Evolutionary conservation across 2,888 invertebrate species (phyloP).

Genomic region (Amblyjoppa fuscipennis): DNA sequence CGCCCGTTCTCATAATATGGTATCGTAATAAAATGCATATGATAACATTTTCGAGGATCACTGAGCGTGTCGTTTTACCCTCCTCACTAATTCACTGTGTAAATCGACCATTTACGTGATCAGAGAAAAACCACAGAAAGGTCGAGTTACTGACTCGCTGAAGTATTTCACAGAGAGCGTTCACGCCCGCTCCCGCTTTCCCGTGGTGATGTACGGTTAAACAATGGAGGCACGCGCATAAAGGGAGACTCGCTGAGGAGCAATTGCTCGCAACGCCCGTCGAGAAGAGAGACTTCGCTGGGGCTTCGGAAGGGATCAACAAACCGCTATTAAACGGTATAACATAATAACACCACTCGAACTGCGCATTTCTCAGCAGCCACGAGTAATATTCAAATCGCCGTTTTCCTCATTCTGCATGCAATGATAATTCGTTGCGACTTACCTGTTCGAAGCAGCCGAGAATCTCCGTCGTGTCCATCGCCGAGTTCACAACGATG

Average conservation of each 20-base stretch:
- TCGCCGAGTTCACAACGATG: slow-evolving; percentile 94
- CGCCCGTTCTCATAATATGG: too few species aligned
- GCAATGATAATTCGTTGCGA: slow-evolving; percentile 56
- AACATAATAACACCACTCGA: neutral
- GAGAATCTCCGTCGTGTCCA: slow-evolving; percentile 97
- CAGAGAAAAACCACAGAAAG: neutral
- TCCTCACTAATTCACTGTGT: too few species aligned
- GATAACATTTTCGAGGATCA: too few species aligned
- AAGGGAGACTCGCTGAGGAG: slow-evolving; percentile 51
- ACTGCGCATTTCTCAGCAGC: neutral
- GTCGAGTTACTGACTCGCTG: neutral
- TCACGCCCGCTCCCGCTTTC: slow-evolving; percentile 7
- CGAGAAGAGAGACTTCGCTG: slow-evolving; percentile 9
- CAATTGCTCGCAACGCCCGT: slow-evolving; percentile 40
- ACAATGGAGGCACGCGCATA: slow-evolving; percentile 50
- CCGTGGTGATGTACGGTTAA: neutral
- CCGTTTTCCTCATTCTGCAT: neutral
- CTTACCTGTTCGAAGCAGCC: slow-evolving; percentile 99
- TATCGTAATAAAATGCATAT: too few species aligned
- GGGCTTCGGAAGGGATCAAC: neutral
- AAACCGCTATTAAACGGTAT: slow-evolving; percentile 8
- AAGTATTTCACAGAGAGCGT: slow-evolving; percentile 3
- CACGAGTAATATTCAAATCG: neutral
- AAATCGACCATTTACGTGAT: neutral
- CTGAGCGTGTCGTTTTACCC: too few species aligned